A percentile compares a stretch with the other conserved stretches of the same genome.
Evolutionary conservation across 2,888 invertebrate species (phyloP).

Genomic region (Drosophila dives): DNA sequence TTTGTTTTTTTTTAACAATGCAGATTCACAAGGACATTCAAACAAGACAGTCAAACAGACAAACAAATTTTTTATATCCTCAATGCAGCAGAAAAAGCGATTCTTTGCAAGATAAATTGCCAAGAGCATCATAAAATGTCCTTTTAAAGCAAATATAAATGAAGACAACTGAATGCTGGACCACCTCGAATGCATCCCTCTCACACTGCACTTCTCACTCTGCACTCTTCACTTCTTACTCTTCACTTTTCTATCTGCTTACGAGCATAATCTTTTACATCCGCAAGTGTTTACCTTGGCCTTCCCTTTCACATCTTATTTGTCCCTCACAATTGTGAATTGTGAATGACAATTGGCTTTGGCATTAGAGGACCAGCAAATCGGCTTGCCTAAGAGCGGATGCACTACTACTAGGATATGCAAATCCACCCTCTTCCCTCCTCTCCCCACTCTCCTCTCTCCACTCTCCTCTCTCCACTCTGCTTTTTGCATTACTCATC

Average conservation of each 20-base stretch:
- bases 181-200: conserved; percentile 51
- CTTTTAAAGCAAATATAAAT: conserved; percentile 71
- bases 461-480: not conserved
- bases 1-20: conserved; percentile 45
- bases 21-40: conserved; percentile 66
- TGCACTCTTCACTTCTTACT: not conserved
- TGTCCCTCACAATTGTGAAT: conserved; percentile 67
- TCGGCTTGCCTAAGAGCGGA: conserved; percentile 42
- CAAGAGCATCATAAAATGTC: conserved; percentile 69
- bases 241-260: conserved; percentile 25
- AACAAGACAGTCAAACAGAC: conserved; percentile 50
- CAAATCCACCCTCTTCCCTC: conserved; percentile 5
- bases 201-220: not conserved
- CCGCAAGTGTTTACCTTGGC: conserved; percentile 78
- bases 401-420: conserved; percentile 3
- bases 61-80: conserved; percentile 71
- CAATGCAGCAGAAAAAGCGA: conserved; percentile 46
- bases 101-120: conserved; percentile 69
- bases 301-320: conserved; percentile 62
- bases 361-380: conserved; percentile 63
- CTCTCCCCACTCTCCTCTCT: not conserved
- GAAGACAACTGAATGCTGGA: conserved; percentile 54
- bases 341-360: conserved; percentile 77
- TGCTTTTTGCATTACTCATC: conserved; percentile 2
- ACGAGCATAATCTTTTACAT: conserved; percentile 69